Evolutionary conservation across 23 tunicate genomes (phyloP), one percentile per base, ranked within the genome.

Genomic region (Clavelina lepadiformis): DNA sequence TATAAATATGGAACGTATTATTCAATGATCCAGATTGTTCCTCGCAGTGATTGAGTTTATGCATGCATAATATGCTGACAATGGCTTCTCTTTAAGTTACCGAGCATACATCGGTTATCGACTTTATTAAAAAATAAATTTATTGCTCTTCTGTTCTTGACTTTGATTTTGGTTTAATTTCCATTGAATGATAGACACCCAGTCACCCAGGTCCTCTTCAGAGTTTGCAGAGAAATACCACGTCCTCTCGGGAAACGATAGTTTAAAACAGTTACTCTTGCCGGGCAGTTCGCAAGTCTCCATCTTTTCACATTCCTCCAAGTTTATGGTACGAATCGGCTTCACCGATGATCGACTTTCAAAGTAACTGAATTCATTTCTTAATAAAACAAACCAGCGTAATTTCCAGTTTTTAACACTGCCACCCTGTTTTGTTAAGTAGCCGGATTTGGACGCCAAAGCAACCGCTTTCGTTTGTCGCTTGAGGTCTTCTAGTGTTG

Each of bases 391-490:
- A 35, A 76, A 66, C 82, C 82, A 76, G 11, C 82, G 73, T 27
- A 8, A 65, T 54, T 76, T 76, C 82, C 63, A 82, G 3, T 59
- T 62, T 56, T 84, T 84, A 26, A 81, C 54, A 49, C 30, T 62
- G 28, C 72, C 68, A 4, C 81, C 93, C 73, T 84, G 83, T 51
- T 84, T 84, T 22, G 78, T 76, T 31, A 84, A 66, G 38, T 51
- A 84, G 2, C 93, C 93, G 13, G 83, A 74, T 41, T 76, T 84
- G 2, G 93, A 65, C 7, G 93, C 93, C 0, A 84, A 58, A 21
- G 93, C 79, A 36, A 58, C 36, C 0, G 83, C 93, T 63, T 77
- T 62, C 1, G 73, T 65, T 51, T 65, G 46, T 29, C 15, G 31
- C 31, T 53, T 56, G 28, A 84, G 38, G 28, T 54, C 83, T 19